phyloP scores from a whole-genome alignment of 2,888 invertebrate species.

The Zygogramma bicolorata region DNA sequence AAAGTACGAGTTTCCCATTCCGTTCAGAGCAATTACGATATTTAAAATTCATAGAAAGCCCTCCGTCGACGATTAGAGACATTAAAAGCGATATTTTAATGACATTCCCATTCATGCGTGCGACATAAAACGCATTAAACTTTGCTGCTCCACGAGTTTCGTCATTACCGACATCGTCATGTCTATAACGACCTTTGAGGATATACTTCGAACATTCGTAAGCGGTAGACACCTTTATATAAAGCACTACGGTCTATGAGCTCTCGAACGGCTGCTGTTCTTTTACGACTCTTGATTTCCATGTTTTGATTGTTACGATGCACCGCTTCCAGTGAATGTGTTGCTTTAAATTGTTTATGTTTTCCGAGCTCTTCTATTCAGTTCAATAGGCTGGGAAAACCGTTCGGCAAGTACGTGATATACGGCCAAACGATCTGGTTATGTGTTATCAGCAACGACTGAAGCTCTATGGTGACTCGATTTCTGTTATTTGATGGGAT shows the following conservation, averaged over 20 bases:
- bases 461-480: no score
- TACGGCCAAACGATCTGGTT: background rate
- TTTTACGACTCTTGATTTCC: conserved; percentile 52
- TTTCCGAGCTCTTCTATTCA: conserved; percentile 4
- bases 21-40: background rate
- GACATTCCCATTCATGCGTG: conserved; percentile 43
- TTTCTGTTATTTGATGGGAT: no score
- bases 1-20: background rate
- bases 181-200: conserved; percentile 52
- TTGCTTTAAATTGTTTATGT: conserved; percentile 6
- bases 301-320: conserved; percentile 12
- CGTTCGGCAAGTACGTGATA: background rate
- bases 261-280: conserved; percentile 39
- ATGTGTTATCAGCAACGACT: background rate
- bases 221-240: conserved; percentile 51
- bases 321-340: conserved; percentile 6
- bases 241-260: conserved; percentile 40
- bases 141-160: conserved; percentile 51
- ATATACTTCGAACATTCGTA: conserved; percentile 41
- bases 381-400: background rate
- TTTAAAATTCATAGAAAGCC: background rate
- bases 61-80: conserved; percentile 12
- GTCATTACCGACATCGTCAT: conserved; percentile 51
- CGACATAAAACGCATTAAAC: conserved; percentile 52
- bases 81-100: conserved; percentile 37